Percentiles rank a stretch among this genome's conserved stretches.
Evolutionary conservation across 2,888 invertebrate genomes (phyloP).

Genomic region (Anthophora plumipes): DNA sequence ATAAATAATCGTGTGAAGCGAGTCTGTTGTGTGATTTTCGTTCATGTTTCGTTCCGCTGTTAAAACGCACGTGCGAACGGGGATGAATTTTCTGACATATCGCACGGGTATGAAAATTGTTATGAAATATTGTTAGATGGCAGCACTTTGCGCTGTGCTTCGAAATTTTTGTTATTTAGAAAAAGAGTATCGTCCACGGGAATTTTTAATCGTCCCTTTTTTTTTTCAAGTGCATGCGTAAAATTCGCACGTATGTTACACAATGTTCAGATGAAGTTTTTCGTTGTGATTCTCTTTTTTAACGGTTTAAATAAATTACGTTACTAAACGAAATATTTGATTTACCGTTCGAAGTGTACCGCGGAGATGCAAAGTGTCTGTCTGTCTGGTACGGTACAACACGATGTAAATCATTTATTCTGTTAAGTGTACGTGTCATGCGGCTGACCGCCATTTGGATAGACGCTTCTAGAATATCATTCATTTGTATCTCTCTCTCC

Average conservation of each 20-base stretch:
- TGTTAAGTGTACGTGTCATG: constrained; percentile 66
- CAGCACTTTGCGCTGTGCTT: constrained; percentile 46
- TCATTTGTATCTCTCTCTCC: constrained; percentile 71
- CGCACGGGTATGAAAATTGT: constrained; percentile 55
- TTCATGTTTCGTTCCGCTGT: constrained; percentile 2
- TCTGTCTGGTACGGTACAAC: constrained; percentile 5
- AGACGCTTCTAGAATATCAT: constrained; percentile 79
- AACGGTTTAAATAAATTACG: constrained; percentile 19
- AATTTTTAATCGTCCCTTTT: constrained; percentile 20
- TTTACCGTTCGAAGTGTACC: constrained; percentile 10
- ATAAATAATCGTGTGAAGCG: not conserved
- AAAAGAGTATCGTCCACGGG: constrained; percentile 4
- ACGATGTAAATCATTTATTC: constrained; percentile 69
- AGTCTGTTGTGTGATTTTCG: constrained; percentile 3
- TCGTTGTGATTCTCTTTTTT: not conserved
- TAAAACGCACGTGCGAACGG: constrained; percentile 47
- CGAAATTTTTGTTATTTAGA: constrained; percentile 43
- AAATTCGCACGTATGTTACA: not conserved
- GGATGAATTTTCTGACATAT: constrained; percentile 43
- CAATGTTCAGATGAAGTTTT: not conserved
- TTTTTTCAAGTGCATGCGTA: not conserved
- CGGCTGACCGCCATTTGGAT: constrained; percentile 77
- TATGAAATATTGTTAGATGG: constrained; percentile 65
- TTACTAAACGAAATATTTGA: constrained; percentile 22
- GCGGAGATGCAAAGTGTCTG: not conserved